These are phyloP conservation scores for Dasyornis broadbenti DNA, from an alignment of 2,113 vertebrate species.

Conservation along the genomic window DNA sequence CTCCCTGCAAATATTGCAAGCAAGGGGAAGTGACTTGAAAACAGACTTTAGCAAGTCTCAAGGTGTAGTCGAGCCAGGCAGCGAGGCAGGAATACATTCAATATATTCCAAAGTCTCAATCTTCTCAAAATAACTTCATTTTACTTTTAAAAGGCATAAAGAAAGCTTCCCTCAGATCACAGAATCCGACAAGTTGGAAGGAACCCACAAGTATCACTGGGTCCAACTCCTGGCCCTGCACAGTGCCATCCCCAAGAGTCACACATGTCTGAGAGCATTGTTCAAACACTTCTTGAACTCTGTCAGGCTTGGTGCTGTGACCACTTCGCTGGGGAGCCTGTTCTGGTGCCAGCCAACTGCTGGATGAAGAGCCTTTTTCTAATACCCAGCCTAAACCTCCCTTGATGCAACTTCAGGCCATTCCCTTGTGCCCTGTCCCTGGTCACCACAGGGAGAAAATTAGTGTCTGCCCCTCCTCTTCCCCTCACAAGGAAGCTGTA, in stretches of 20 bases:
- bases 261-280: neutral
- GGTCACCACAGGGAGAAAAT: neutral
- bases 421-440: neutral
- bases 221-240: neutral
- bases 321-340: neutral
- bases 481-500: rapidly evolving
- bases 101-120: neutral
- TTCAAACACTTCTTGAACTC: rapidly evolving
- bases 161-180: neutral
- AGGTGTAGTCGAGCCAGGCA: neutral
- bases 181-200: neutral
- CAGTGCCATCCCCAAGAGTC: neutral
- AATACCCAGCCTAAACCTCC: neutral
- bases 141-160: neutral
- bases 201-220: rapidly evolving
- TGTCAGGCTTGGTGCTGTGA: neutral
- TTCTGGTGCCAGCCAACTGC: neutral
- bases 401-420: neutral
- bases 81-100: neutral
- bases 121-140: neutral
- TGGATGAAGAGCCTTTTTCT: neutral
- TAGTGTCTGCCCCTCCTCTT: neutral
- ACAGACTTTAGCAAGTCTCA: neutral
- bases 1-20: neutral
- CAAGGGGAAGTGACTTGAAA: neutral